Base-by-base conservation (phyloP, 2,888 invertebrate genomes). In the Drosophila suboccidentalis region DNA sequence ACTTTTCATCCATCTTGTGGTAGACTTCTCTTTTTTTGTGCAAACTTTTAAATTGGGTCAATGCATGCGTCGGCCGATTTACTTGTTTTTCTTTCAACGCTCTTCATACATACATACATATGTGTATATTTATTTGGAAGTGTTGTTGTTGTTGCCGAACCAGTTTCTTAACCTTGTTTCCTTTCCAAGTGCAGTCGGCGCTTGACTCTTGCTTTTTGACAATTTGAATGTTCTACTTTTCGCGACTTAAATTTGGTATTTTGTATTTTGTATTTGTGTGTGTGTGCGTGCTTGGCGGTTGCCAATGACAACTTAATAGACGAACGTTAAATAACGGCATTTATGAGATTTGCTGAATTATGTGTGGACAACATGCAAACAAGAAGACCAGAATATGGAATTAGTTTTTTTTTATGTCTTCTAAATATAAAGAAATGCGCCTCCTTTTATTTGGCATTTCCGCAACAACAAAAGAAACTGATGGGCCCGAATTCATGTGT, bases 101-200 rank as follows among this genome's bases (percentile, higher is more conserved):
- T 53, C 61, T 67, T 32, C 19, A 65, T 22, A 22, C 22, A 19
- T 19, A 22, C 22, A 19, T 19, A 19, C 19, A 22, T 62, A 51
- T 60, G 46, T 44, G 46, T 36, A 41, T 60, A 53, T 66, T 49
- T 36, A 62, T 68, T 59, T 58, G 69, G 34, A 55, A 55, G 54
- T 68, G 70, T 60, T 63, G 63, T 66, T 63, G 63, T 66, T 65
- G 62, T 72, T 68, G 69, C 6, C 79, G 85, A 87, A 87, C 86
- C 86, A 86, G 86, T 86, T 86, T 87, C 67, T 81, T 86, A 85
- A 86, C 86, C 86, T 86, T 86, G 87, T 86, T 86, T 86, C 68
- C 71, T 72, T 62, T 75, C 72, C 84, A 87, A 85, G 80, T 85
- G 87, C 87, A 85, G 78, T 76, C 75, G 80, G 54, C 69, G 75